A percentile compares a stretch with the other conserved stretches of the same genome.
Conservation (phyloP, 2,888 invertebrate genomes). For the Sphecodes monilicornis region DNA sequence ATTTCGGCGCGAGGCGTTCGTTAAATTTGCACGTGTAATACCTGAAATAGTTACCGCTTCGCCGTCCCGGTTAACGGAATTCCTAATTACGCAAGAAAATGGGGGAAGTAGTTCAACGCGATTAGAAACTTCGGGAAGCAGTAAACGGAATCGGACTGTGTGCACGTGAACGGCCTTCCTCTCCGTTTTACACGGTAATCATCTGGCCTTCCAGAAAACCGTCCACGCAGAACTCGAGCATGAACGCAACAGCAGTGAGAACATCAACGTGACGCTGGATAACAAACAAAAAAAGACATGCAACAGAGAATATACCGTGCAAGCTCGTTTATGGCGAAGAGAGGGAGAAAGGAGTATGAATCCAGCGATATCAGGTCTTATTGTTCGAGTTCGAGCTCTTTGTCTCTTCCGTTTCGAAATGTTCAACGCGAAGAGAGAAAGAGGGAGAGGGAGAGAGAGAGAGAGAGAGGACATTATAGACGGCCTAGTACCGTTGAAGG, state of each 20-base stretch:
- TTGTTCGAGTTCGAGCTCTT: conserved; percentile 69
- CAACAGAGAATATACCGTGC: neutral
- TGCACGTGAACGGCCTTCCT: neutral
- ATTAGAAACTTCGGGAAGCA: conserved; percentile 16
- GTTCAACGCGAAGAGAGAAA: conserved; percentile 17
- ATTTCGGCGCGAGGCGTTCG: neutral
- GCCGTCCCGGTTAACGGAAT: neutral
- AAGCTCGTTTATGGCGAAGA: neutral
- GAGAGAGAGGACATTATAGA: conserved; percentile 33
- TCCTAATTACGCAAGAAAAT: conserved; percentile 12
- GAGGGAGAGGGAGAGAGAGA: conserved; percentile 20
- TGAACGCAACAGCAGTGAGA: neutral
- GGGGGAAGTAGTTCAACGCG: neutral
- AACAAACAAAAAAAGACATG: conserved; percentile 19
- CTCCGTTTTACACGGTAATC: conserved; percentile 29
- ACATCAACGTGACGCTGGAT: conserved; percentile 12
- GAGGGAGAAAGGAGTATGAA: neutral
- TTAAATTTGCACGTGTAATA: conserved; percentile 13
- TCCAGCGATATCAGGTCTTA: conserved; percentile 63
- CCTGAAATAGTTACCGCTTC: conserved; percentile 3
- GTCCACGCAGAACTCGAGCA: neutral
- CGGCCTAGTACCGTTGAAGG: conserved; percentile 46
- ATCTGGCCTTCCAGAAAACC: conserved; percentile 18
- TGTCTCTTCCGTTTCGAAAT: conserved; percentile 65
- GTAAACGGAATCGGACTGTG: conserved; percentile 1